Percentiles rank a stretch among this genome's conserved stretches.
phyloP scores from a whole-genome alignment of 2,113 vertebrate species.

The Cynoglossus semilaevis region DNA sequence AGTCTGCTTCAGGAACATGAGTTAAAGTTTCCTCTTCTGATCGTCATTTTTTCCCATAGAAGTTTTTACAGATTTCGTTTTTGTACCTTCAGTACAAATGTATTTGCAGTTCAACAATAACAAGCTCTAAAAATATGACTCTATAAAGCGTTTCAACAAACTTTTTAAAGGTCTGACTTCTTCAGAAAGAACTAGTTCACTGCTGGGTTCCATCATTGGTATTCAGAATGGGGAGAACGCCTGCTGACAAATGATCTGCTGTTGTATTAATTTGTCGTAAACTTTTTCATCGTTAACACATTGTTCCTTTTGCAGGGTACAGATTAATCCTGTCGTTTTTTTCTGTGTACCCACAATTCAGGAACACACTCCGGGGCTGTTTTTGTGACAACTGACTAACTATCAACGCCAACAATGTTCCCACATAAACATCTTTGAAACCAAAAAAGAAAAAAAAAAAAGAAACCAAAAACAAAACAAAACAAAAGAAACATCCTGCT shows the following conservation, averaged over 20 bases:
- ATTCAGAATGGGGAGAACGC: conserved; percentile 38
- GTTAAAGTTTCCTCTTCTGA: conserved; percentile 4
- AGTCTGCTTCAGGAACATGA: conserved; percentile 12
- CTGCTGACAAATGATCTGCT: conserved; percentile 65
- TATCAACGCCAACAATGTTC: conserved; percentile 55
- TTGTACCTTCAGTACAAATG: neutral
- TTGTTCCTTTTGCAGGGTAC: conserved; percentile 55
- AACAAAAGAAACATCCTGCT: conserved; percentile 67
- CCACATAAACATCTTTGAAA: conserved; percentile 8
- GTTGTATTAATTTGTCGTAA: conserved; percentile 62
- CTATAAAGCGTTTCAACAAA: neutral
- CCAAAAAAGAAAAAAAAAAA: no score
- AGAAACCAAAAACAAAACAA: no score
- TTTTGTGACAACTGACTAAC: conserved; percentile 44
- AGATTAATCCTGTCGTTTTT: conserved; percentile 58
- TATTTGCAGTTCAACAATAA: neutral
- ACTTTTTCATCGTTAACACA: conserved; percentile 59
- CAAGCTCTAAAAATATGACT: no score
- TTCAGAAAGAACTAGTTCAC: conserved; percentile 26
- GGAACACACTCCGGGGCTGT: conserved; percentile 47
- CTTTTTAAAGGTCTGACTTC: conserved; percentile 25
- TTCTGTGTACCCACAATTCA: conserved; percentile 42
- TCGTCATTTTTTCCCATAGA: neutral
- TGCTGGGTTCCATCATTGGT: conserved; percentile 45
- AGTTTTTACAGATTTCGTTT: no score